A percentile compares a stretch with the other conserved stretches of the same genome.
Evolutionary conservation across 2,888 invertebrate genomes (phyloP).

Genomic region (Cinara cedri): DNA sequence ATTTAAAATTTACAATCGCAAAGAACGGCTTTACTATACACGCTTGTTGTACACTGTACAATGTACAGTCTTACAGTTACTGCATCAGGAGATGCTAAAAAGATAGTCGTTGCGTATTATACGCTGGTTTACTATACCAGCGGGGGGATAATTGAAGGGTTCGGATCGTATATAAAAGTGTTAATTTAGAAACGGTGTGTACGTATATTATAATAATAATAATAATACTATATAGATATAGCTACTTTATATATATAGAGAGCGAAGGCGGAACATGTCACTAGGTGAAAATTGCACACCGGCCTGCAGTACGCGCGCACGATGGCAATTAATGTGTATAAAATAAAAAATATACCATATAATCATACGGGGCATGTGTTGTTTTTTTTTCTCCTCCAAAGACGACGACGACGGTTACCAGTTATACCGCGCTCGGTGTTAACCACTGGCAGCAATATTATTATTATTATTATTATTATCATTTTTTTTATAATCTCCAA

Average conservation of each 20-base stretch:
- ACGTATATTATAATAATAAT: too few species aligned
- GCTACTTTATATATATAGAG: too few species aligned
- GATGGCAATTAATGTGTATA: constrained; percentile 34
- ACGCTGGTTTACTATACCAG: constrained; percentile 10
- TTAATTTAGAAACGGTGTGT: constrained; percentile 34
- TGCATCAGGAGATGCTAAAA: constrained; percentile 38
- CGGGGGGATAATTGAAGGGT: constrained; percentile 51
- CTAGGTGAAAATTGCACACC: constrained; percentile 46
- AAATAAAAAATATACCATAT: too few species aligned
- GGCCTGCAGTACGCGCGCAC: constrained; percentile 15
- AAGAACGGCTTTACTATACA: too few species aligned
- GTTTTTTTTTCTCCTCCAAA: too few species aligned
- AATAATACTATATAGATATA: too few species aligned
- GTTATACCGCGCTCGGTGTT: not conserved
- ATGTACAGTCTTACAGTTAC: too few species aligned
- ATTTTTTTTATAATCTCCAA: not conserved
- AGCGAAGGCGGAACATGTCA: constrained; percentile 49
- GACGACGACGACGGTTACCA: too few species aligned
- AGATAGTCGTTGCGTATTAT: constrained; percentile 26
- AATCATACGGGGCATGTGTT: constrained; percentile 18
- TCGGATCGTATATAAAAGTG: constrained; percentile 13
- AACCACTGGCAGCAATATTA: constrained; percentile 13
- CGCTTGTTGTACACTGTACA: too few species aligned
- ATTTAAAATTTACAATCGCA: too few species aligned
- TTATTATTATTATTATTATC: not conserved